These are phyloP conservation scores for Thalassaphorura encarpata DNA, from an alignment of 1,140 invertebrate species.

Conservation along the genomic window DNA sequence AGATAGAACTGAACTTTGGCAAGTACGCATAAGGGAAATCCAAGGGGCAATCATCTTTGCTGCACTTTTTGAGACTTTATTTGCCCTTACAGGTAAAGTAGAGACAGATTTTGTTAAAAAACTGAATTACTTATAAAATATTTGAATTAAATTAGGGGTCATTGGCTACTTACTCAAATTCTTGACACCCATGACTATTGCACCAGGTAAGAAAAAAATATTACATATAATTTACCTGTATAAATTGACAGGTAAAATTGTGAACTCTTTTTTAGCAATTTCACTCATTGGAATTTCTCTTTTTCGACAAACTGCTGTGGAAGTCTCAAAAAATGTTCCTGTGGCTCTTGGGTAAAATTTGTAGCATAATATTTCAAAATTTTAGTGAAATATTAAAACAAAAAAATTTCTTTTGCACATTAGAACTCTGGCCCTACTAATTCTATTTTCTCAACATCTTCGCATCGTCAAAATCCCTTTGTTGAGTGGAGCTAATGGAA, in stretches of 20 bases:
- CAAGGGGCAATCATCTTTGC: slow-evolving; percentile 44
- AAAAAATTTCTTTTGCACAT: slow-evolving; percentile 68
- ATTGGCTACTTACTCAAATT: slow-evolving; percentile 59
- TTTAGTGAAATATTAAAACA: too few relatives aligned
- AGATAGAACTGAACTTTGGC: slow-evolving; percentile 34
- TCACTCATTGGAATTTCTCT: slow-evolving; percentile 67
- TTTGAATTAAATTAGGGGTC: too few relatives aligned
- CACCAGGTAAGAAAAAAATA: too few relatives aligned
- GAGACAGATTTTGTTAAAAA: too few relatives aligned
- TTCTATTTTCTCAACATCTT: slow-evolving; percentile 71
- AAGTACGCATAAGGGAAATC: slow-evolving; percentile 41
- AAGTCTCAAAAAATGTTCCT: slow-evolving; percentile 66
- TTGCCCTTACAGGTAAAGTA: slow-evolving; percentile 40
- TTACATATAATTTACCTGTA: too few relatives aligned
- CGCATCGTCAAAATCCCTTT: slow-evolving; percentile 55
- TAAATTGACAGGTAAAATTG: too few relatives aligned
- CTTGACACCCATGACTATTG: slow-evolving; percentile 66
- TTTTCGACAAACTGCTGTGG: slow-evolving; percentile 61
- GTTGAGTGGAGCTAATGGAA: slow-evolving; percentile 42
- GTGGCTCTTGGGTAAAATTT: slow-evolving; percentile 64
- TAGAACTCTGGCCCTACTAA: slow-evolving; percentile 49
- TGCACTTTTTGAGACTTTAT: slow-evolving; percentile 40
- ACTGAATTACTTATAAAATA: too few relatives aligned
- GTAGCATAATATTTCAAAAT: too few relatives aligned
- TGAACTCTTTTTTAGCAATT: too few relatives aligned